Percentiles rank a stretch among this genome's conserved stretches.
phyloP scores from a whole-genome alignment of 30 jellyfish, hydroid and myxozoan genomes.

The Cassiopea xamachana region DNA sequence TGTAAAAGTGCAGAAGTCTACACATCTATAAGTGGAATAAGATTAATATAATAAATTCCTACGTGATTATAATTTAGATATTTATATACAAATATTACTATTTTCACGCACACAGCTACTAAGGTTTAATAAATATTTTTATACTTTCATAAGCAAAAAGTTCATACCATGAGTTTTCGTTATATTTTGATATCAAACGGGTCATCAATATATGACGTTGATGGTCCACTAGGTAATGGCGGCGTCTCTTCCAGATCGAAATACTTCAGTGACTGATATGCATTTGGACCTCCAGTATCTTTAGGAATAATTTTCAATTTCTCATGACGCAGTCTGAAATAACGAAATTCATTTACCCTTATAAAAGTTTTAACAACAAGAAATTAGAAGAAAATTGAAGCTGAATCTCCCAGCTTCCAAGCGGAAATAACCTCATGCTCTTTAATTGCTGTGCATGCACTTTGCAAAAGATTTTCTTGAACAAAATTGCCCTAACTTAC shows the following conservation, averaged over 20 bases:
- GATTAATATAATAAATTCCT: neutral
- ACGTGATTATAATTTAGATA: neutral
- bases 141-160: neutral
- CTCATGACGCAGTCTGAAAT: conserved; percentile 79
- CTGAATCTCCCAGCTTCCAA: too few relatives aligned
- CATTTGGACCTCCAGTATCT: conserved; percentile 77
- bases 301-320: conserved; percentile 52
- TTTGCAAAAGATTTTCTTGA: too few relatives aligned
- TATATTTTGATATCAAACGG: conserved; percentile 75
- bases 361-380: too few relatives aligned
- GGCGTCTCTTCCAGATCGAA: conserved; percentile 85
- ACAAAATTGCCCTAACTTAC: too few relatives aligned
- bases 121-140: neutral
- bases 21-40: too few relatives aligned
- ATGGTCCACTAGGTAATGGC: conserved; percentile 52
- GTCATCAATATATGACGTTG: conserved; percentile 68
- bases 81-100: neutral
- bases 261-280: conserved; percentile 76
- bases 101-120: neutral
- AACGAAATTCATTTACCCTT: neutral
- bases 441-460: too few relatives aligned
- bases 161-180: neutral
- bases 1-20: too few relatives aligned
- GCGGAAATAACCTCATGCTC: too few relatives aligned
- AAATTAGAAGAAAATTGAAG: too few relatives aligned